Evolutionary conservation across 2,113 vertebrate species (phyloP), one percentile per base, ranked within the genome.

Genomic region (Cheirogaleus medius): DNA sequence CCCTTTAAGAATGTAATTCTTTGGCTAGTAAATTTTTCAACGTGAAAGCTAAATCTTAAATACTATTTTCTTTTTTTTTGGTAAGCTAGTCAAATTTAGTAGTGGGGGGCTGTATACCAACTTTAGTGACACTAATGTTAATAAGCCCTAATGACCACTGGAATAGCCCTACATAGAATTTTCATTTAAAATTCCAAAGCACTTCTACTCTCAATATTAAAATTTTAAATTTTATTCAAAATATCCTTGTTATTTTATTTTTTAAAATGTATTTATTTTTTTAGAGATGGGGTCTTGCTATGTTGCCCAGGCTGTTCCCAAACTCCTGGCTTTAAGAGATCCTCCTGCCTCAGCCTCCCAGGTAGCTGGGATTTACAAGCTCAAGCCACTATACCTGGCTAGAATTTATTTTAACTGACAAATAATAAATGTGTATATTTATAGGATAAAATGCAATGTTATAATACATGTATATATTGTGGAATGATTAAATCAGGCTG

Each of bases 171-270:
- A 63, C 12, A 25, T 4, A 63, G 14, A 96, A 93, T 94, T 96
- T 92, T 32, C 60, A 94, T 44, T 81, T 80, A 94, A 92, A 89
- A 96, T 66, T 84, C 37, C 52, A 87, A 90, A 91, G 60, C 27
- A 93, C 32, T 74, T 77, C 21, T 84, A 78, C 14, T 88, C 44
- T 74, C 58, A 71, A 73, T 82, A 88, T 64, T 96, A 77, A 93
- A 88, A 93, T 42, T 71, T 83, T 58, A 85, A 96, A 39, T 91
- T 93, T 83, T 91, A 96, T 27, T 86, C 23, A 82, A 85, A 91
- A 91, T n/a, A 85, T 49, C 34, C 54, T 87, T 69, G 10, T 44
- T 69, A 89, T 90, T 90, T 78, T 85, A 78, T 69, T 77, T 80
- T 94, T 87, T 56, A 34, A 64, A 64, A 6, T 64, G 27, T 60